Percentiles rank a stretch among this genome's conserved stretches.
phyloP scores from a whole-genome alignment of 2,888 invertebrate genomes.

The Drosophila conformis region DNA sequence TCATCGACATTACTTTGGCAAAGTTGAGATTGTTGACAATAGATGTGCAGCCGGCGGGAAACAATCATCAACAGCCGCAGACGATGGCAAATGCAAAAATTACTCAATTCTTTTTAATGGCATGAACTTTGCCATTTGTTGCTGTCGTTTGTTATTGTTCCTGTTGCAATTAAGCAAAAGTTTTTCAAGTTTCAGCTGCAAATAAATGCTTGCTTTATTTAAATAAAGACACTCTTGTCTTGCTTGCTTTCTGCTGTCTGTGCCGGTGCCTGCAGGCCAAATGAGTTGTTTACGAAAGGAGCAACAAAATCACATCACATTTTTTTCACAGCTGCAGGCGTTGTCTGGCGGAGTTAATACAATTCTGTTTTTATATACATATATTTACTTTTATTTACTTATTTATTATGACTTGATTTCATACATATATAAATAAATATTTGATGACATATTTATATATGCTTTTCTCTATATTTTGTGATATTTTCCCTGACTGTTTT shows the following conservation, averaged over 20 bases:
- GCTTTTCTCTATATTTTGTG: neutral
- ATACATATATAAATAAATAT: neutral
- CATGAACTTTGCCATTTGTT: constrained; percentile 29
- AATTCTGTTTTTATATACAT: neutral
- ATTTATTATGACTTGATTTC: neutral
- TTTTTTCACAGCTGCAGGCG: constrained; percentile 9
- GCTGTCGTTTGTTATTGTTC: constrained; percentile 15
- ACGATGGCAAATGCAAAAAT: constrained; percentile 63
- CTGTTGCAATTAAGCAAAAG: constrained; percentile 61
- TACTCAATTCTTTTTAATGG: constrained; percentile 43
- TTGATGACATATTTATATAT: neutral
- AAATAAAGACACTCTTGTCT: constrained; percentile 37
- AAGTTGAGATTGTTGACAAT: constrained; percentile 53
- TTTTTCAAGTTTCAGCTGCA: constrained; percentile 34
- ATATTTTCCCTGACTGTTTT: neutral
- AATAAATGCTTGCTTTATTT: constrained; percentile 36
- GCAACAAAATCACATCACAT: constrained; percentile 10
- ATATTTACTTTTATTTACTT: neutral
- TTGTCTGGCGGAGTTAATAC: neutral
- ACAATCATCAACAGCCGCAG: constrained; percentile 74
- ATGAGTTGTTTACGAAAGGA: constrained; percentile 12
- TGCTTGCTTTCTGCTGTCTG: neutral
- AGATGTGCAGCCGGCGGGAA: constrained; percentile 59
- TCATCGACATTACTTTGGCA: constrained; percentile 61
- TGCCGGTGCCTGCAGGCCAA: constrained; percentile 29